Conservation (phyloP, 2,113 vertebrate species). For the Aspidoscelis tigris region DNA sequence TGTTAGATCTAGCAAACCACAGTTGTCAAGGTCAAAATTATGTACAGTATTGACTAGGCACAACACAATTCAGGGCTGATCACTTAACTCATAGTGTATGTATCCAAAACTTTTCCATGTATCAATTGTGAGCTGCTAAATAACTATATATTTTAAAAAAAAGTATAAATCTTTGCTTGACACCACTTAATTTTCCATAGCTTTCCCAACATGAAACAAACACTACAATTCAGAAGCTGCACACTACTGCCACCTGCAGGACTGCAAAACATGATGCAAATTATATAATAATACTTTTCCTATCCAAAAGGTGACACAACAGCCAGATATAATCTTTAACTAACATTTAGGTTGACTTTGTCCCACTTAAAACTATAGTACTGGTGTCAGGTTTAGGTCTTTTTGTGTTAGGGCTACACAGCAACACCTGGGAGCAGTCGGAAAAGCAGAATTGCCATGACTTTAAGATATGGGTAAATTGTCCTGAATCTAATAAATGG, state of each 20-base stretch:
- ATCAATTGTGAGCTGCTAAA: background rate
- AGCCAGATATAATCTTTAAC: background rate
- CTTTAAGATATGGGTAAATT: background rate
- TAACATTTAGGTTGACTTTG: background rate
- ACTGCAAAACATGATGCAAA: background rate
- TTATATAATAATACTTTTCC: background rate
- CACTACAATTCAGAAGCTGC: background rate
- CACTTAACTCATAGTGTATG: background rate
- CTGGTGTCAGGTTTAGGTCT: too few relatives aligned
- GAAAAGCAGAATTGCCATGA: background rate
- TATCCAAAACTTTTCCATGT: background rate
- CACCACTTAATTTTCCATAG: background rate
- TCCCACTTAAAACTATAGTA: background rate
- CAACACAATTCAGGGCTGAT: conserved; percentile 6
- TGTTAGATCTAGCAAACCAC: conserved; percentile 86
- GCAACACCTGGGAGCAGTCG: background rate
- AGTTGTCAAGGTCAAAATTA: conserved; percentile 73
- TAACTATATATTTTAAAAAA: background rate
- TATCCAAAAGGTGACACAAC: background rate
- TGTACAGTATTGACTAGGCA: conserved; percentile 19
- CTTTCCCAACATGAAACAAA: too few relatives aligned
- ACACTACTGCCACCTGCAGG: conserved; percentile 22
- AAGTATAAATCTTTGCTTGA: background rate
- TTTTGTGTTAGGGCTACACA: background rate
- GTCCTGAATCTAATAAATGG: background rate